Evolutionary conservation across 2,888 invertebrate species (phyloP).

Genomic region (Netelia inedita): DNA sequence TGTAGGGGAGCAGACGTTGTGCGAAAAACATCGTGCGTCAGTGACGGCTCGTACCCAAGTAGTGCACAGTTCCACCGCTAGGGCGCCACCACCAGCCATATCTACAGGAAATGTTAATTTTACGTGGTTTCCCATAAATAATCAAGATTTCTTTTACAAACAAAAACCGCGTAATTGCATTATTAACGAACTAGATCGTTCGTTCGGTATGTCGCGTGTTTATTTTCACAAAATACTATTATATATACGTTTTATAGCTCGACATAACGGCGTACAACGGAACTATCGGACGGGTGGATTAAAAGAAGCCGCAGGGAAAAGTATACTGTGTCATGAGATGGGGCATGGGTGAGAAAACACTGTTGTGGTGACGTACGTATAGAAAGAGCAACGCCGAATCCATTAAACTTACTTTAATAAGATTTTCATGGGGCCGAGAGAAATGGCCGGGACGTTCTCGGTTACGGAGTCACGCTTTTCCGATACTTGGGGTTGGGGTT

Average conservation of each 20-base stretch:
- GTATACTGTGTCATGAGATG: not conserved
- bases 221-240: not conserved
- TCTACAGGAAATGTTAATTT: too few relatives aligned
- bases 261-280: not conserved
- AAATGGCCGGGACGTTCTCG: conserved; percentile 58
- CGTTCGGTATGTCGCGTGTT: not conserved
- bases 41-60: too few relatives aligned
- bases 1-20: too few relatives aligned
- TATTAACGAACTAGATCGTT: not conserved
- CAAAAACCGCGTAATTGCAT: not conserved
- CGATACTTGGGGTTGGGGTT: conserved; percentile 55
- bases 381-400: conserved; percentile 61
- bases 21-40: too few relatives aligned
- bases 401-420: conserved; percentile 73
- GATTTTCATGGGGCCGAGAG: conserved; percentile 66
- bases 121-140: too few relatives aligned
- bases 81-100: too few relatives aligned
- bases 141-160: too few relatives aligned
- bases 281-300: conserved; percentile 63
- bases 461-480: conserved; percentile 67
- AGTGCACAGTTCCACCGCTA: too few relatives aligned
- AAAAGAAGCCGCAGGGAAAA: conserved; percentile 39
- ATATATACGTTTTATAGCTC: not conserved
- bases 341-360: conserved; percentile 57
- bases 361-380: conserved; percentile 41